Evolutionary conservation across 2,888 invertebrate species (phyloP).

Genomic region (Drosophila mercatorum): DNA sequence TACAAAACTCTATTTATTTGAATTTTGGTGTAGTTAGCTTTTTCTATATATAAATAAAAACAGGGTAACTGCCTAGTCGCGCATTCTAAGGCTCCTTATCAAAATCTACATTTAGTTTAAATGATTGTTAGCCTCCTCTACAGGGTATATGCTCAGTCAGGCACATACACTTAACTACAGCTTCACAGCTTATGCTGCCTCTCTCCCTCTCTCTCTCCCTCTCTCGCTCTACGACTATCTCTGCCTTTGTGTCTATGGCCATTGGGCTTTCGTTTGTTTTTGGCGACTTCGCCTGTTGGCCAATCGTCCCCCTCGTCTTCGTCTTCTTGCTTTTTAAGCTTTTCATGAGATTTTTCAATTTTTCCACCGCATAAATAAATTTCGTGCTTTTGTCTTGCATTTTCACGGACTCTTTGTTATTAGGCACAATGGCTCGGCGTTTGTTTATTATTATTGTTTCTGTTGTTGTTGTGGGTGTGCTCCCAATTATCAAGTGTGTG

Average conservation of each 20-base stretch:
- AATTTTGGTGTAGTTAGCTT: not conserved
- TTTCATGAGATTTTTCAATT: slow-evolving; percentile 52
- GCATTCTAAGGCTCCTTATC: no score
- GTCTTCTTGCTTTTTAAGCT: slow-evolving; percentile 7
- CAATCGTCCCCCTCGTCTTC: slow-evolving; percentile 15
- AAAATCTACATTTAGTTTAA: not conserved
- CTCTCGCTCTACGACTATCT: no score
- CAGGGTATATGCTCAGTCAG: not conserved
- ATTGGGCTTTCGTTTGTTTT: slow-evolving; percentile 19
- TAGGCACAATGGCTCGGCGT: slow-evolving; percentile 43
- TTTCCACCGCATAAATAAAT: slow-evolving; percentile 46
- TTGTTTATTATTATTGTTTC: slow-evolving; percentile 29
- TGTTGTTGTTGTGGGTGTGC: slow-evolving; percentile 47
- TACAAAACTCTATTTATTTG: no score
- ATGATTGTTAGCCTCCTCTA: not conserved
- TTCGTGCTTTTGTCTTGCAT: slow-evolving; percentile 40
- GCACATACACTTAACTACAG: not conserved
- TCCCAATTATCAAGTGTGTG: slow-evolving; percentile 59
- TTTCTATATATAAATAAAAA: not conserved
- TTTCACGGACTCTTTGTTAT: slow-evolving; percentile 29
- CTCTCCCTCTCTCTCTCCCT: not conserved
- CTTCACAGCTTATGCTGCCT: not conserved
- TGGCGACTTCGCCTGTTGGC: slow-evolving; percentile 34
- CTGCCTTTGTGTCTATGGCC: slow-evolving; percentile 1
- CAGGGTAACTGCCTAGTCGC: not conserved